Base-by-base conservation (phyloP, 2,888 invertebrate species). In the Sisyra terminalis region DNA sequence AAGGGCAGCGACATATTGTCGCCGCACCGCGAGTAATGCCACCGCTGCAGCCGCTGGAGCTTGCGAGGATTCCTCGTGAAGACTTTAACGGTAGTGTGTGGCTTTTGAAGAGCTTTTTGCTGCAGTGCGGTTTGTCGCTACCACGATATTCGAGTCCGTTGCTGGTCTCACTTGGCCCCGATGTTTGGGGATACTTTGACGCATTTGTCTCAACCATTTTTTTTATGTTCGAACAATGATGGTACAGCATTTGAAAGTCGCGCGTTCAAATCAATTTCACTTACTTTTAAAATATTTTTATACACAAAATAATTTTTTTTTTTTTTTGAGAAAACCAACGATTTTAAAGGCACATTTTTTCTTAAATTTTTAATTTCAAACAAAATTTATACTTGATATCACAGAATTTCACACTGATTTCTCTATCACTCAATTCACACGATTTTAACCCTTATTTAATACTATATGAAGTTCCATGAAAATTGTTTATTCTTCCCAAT, bases 141-240 rank as follows among this genome's bases (percentile, higher is more conserved):
- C n/a, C n/a, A n/a, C n/a, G n/a, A n/a, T n/a, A 14, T 11, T 38
- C 38, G 8, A 35, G 5, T 10, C n/a, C 34, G 34, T 17, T 29
- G 15, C 29, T 8, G 8, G 17, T 24, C 7, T 24, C 24, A 7
- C 24, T 24, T 7, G 24, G 24, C 24, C 24, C 24, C 24, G 24
- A 24, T 24, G 24, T 24, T 24, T 24, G 24, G 24, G 24, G 24
- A 24, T 24, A 35, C 3, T 35, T 7, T 9, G 14, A 55, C 24
- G 55, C 55, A 47, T 60, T 63, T 32, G 62, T 60, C 51, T 63
- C 63, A 45, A 63, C 63, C 63, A 63, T 63, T 50, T 51, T 56
- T 46, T 46, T 47, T 37, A 44, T 34, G 31, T 42, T 43, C 29
- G 24, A 44, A 44, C 40, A 42, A 31, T 38, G 46, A 34, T 41